A percentile compares a stretch with the other conserved stretches of the same genome.
Conservation (phyloP, 2,888 invertebrate species). For the Polydrusus pterygomalis region DNA sequence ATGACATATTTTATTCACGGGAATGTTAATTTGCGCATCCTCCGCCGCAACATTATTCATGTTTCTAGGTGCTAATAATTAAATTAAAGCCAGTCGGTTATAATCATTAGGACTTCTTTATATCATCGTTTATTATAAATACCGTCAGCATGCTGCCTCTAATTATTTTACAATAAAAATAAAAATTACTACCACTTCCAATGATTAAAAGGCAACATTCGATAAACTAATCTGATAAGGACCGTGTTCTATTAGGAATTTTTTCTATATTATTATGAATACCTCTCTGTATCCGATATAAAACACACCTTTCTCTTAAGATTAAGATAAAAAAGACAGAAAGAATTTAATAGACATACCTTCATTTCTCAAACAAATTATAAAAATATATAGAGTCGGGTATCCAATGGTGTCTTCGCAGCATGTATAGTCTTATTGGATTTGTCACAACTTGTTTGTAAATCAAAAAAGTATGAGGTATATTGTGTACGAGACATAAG, state of each 20-base stretch:
- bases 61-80: background rate
- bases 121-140: slow-evolving; percentile 8
- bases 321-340: background rate
- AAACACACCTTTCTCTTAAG: slow-evolving; percentile 20
- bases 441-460: too few species aligned
- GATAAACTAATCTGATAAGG: slow-evolving; percentile 14
- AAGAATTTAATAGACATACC: background rate
- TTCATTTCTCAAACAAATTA: too few species aligned
- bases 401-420: too few species aligned
- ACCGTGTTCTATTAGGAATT: slow-evolving; percentile 6
- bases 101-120: slow-evolving; percentile 1
- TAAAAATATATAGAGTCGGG: background rate
- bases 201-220: slow-evolving; percentile 4
- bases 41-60: background rate
- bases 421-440: too few species aligned
- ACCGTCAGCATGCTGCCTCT: slow-evolving; percentile 8
- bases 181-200: background rate
- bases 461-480: too few species aligned
- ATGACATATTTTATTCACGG: background rate
- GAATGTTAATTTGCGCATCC: background rate
- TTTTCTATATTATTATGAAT: background rate
- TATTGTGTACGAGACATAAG: too few species aligned
- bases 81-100: slow-evolving; percentile 5
- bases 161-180: slow-evolving; percentile 21
- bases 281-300: background rate